Percentiles rank a stretch among this genome's conserved stretches.
phyloP scores from a whole-genome alignment of 2,113 vertebrate genomes.

The Epinephelus cyanopodus region DNA sequence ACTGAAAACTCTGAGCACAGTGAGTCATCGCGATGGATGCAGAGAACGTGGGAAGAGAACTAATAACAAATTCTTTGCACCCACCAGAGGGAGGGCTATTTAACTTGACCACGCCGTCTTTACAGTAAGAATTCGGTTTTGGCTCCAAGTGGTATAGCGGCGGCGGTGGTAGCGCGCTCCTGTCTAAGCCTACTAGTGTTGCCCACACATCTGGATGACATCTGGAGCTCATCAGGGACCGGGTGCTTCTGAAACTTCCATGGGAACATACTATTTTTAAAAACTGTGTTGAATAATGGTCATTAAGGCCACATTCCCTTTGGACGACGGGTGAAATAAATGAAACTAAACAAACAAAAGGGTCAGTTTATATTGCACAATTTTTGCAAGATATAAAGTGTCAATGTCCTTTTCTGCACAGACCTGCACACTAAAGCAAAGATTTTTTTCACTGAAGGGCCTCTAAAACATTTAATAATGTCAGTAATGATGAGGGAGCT shows the following conservation, averaged over 20 bases:
- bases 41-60: slow-evolving; percentile 23
- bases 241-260: slow-evolving; percentile 60
- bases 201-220: slow-evolving; percentile 85
- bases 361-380: slow-evolving; percentile 13
- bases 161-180: slow-evolving; percentile 37
- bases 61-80: slow-evolving; percentile 37
- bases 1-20: slow-evolving; percentile 33
- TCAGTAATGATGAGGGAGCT: background rate
- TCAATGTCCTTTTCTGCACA: background rate
- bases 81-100: slow-evolving; percentile 4
- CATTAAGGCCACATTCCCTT: slow-evolving; percentile 41
- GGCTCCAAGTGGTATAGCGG: slow-evolving; percentile 4
- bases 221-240: slow-evolving; percentile 79
- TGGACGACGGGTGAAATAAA: slow-evolving; percentile 37
- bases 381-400: background rate
- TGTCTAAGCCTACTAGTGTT: slow-evolving; percentile 37
- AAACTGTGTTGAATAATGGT: slow-evolving; percentile 42
- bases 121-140: slow-evolving; percentile 14
- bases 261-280: slow-evolving; percentile 86
- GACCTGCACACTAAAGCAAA: background rate
- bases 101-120: background rate
- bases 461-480: slow-evolving; percentile 1
- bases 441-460: slow-evolving; percentile 7
- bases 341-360: slow-evolving; percentile 28
- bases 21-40: slow-evolving; percentile 44